Base-by-base conservation (phyloP, 1,140 invertebrate species). In the Pachypeltis micranthus region DNA sequence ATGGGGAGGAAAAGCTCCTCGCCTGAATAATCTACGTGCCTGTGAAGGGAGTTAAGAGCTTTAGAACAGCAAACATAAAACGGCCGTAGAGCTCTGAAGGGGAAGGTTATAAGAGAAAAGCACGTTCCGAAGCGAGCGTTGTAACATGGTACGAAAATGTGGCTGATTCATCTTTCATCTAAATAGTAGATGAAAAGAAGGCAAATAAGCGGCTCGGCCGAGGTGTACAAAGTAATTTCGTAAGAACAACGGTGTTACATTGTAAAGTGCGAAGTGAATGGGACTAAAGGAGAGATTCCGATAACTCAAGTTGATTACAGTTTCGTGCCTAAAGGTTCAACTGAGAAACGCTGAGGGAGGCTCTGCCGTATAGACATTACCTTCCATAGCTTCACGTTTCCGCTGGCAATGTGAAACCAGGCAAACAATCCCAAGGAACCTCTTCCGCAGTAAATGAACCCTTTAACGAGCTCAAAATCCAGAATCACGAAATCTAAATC, bases 251-350 rank as follows among this genome's bases (percentile, higher is more conserved):
- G 31, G 16, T 39, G 47, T 51, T 51, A 21, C 4, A 21, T 21
- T 21, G 47, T 51, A 21, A 51, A 51, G 47, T n/a, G n/a, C n/a
- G n/a, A 21, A 51, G 47, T 4, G 47, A 51, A 39, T 16, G 23
- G 47, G 47, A 14, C 23, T 14, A 21, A 51, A 21, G 47, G 47
- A 21, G 47, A 21, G 19, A 21, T 51, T 51, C 47, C 47, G 47
- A 51, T 51, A 51, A 51, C 12, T 51, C 47, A 51, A 51, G 47
- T 51, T 51, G 47, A 51, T 51, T 51, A 21, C 47, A 51, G 47
- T 51, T 51, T 51, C 47, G 47, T 51, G 47, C 47, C 47, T 51
- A 51, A 51, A 51, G 47, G 47, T 51, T 51, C 47, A 21, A 51
- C 4, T 51, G 47, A 51, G 47, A 21, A 51, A 51, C 47, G 47